These are phyloP conservation scores for Zygogramma bicolorata DNA, from an alignment of 2,888 invertebrate genomes.

Conservation along the genomic window DNA sequence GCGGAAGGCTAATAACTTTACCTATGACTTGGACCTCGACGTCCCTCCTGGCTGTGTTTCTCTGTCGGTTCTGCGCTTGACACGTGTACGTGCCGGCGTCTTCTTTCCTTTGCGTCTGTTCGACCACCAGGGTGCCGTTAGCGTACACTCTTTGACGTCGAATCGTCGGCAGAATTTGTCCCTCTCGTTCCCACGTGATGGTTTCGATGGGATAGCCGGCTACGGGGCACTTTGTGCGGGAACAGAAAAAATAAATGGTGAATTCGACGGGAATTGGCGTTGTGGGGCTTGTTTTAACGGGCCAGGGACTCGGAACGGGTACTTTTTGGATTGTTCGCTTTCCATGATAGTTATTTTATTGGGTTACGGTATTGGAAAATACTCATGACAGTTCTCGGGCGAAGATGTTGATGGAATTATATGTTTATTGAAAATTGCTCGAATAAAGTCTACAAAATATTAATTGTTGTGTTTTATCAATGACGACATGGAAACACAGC, in stretches of 20 bases:
- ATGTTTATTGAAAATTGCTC: too few species aligned
- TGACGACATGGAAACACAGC: too few species aligned
- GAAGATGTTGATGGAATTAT: too few species aligned
- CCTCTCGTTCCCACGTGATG: constrained; percentile 92
- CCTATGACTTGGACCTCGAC: constrained; percentile 82
- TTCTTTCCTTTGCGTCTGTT: constrained; percentile 85
- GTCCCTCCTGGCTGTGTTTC: constrained; percentile 81
- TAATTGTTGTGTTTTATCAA: too few species aligned
- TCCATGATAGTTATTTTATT: neutral
- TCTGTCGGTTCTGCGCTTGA: constrained; percentile 87
- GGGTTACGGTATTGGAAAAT: neutral
- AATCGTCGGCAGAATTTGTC: constrained; percentile 87
- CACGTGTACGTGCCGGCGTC: constrained; percentile 93
- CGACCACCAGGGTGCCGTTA: constrained; percentile 88
- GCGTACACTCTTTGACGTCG: constrained; percentile 88
- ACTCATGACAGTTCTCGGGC: too few species aligned
- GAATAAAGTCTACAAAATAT: too few species aligned
- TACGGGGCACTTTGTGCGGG: constrained; percentile 76
- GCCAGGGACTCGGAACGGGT: neutral
- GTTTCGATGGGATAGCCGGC: constrained; percentile 90
- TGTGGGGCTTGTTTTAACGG: neutral
- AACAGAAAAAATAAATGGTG: neutral
- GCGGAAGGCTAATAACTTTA: constrained; percentile 60
- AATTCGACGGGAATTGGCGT: neutral
- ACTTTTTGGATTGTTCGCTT: neutral